A percentile compares a stretch with the other conserved stretches of the same genome.
phyloP scores from a whole-genome alignment of 2,797 vertebrate genomes.

The Allobates femoralis region DNA sequence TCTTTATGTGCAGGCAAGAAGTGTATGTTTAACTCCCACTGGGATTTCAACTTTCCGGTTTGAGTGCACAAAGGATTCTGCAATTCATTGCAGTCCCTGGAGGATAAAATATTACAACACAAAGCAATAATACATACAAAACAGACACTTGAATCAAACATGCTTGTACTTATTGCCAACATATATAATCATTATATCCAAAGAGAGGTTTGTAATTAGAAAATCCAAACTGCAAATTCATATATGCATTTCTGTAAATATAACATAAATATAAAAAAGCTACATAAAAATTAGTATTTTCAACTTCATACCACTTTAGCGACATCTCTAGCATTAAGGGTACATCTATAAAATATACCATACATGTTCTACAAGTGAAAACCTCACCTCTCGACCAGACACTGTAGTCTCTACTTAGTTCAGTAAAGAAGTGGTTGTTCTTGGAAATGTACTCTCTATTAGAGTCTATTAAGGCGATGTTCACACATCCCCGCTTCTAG shows the following conservation, averaged over 20 bases:
- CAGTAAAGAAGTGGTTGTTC: too few relatives aligned
- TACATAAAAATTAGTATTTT: too few relatives aligned
- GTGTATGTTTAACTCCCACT: constrained; percentile 47
- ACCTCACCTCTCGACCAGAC: too few relatives aligned
- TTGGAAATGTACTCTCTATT: too few relatives aligned
- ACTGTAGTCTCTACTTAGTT: too few relatives aligned
- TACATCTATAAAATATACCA: too few relatives aligned
- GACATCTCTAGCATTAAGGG: too few relatives aligned
- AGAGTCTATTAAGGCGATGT: too few relatives aligned
- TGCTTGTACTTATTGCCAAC: not conserved
- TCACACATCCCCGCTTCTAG: too few relatives aligned
- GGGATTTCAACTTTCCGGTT: constrained; percentile 40
- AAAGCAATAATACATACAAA: constrained; percentile 28
- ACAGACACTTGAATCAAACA: constrained; percentile 14
- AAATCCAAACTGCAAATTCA: not conserved
- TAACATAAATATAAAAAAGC: not conserved
- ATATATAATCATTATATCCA: not conserved
- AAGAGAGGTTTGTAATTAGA: not conserved
- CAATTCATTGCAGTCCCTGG: not conserved
- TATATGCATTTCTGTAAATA: not conserved
- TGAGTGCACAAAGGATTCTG: constrained; percentile 37
- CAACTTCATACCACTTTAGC: too few relatives aligned
- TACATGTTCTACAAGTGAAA: too few relatives aligned
- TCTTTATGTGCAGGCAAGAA: constrained; percentile 33
- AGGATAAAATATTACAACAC: constrained; percentile 23